Evolutionary conservation across 2,888 invertebrate species (phyloP).

Genomic region (Frankliniella intonsa): DNA sequence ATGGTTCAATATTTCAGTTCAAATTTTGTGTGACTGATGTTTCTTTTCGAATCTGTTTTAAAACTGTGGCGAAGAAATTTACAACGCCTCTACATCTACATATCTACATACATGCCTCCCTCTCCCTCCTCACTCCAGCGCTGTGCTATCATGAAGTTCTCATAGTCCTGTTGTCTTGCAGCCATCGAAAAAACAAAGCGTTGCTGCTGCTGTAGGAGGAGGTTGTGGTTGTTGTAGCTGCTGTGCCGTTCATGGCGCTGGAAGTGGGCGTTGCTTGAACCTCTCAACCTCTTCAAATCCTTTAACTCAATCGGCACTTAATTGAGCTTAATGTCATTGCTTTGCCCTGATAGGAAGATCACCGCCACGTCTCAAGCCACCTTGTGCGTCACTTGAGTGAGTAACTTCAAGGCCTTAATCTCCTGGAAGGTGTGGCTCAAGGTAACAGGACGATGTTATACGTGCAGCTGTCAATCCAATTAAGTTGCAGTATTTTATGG

Average conservation of each 20-base stretch:
- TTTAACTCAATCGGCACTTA: not conserved
- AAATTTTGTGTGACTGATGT: too few species aligned
- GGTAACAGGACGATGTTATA: not conserved
- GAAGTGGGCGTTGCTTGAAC: slow-evolving; percentile 22
- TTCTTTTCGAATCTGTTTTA: too few species aligned
- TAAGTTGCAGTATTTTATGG: not conserved
- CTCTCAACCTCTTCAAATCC: not conserved
- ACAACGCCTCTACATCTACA: too few species aligned
- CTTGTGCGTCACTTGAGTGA: not conserved
- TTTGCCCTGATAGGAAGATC: not conserved
- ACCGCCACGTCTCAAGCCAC: not conserved
- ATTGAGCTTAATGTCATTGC: not conserved
- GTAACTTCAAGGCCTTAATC: not conserved
- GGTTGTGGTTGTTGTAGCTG: not conserved
- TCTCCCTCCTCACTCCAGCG: not conserved
- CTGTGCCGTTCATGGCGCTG: not conserved
- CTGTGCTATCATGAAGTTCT: not conserved
- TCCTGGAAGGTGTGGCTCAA: slow-evolving; percentile 14
- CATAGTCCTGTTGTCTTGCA: slow-evolving; percentile 1
- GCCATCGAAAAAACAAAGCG: slow-evolving; percentile 17
- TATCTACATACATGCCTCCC: too few species aligned
- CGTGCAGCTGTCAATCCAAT: not conserved
- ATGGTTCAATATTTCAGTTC: too few species aligned
- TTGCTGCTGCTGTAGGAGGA: not conserved
- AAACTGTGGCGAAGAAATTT: too few species aligned